phyloP scores from a whole-genome alignment of 1,140 invertebrate species.

The Tyrophagus putrescentiae region DNA sequence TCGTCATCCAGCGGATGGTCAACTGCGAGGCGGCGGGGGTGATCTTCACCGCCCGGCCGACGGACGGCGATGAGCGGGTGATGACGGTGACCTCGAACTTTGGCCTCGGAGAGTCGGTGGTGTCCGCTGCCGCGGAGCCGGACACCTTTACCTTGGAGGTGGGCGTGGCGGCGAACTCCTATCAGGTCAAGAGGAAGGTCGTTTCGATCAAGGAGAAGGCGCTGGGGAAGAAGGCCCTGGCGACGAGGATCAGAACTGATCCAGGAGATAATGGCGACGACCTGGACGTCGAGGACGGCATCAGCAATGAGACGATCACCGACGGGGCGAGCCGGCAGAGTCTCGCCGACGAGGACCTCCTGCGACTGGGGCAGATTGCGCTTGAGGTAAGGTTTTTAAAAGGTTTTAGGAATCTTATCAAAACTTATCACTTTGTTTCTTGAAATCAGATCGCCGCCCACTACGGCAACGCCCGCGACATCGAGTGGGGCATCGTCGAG shows the following conservation, averaged over 20 bases:
- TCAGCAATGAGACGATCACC: not conserved
- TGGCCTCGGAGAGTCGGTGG: slow-evolving; percentile 60
- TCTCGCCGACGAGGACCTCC: slow-evolving; percentile 14
- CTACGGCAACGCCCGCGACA: slow-evolving; percentile 22
- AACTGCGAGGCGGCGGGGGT: slow-evolving; percentile 54
- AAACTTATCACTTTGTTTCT: not conserved
- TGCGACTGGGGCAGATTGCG: slow-evolving; percentile 7
- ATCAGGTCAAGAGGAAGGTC: not conserved
- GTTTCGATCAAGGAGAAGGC: not conserved
- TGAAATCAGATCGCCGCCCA: slow-evolving; percentile 11
- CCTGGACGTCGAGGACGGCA: not conserved
- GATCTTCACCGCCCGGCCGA: slow-evolving; percentile 59
- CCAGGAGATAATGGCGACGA: slow-evolving; percentile 1
- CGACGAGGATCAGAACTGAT: not conserved
- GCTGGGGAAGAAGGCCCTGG: slow-evolving; percentile 11
- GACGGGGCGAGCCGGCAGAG: slow-evolving; percentile 13
- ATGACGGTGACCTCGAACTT: slow-evolving; percentile 61
- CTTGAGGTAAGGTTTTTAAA: not conserved
- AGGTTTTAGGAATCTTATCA: not conserved
- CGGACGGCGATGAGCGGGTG: slow-evolving; percentile 45
- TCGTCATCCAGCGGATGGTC: slow-evolving; percentile 66
- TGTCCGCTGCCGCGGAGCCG: slow-evolving; percentile 54
- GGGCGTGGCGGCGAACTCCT: slow-evolving; percentile 1
- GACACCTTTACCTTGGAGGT: slow-evolving; percentile 46
- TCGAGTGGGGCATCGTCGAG: slow-evolving; percentile 26